A percentile compares a stretch with the other conserved stretches of the same genome.
Evolutionary conservation across 2,888 invertebrate species (phyloP).

Genomic region (Dasysyrphus tricinctus): DNA sequence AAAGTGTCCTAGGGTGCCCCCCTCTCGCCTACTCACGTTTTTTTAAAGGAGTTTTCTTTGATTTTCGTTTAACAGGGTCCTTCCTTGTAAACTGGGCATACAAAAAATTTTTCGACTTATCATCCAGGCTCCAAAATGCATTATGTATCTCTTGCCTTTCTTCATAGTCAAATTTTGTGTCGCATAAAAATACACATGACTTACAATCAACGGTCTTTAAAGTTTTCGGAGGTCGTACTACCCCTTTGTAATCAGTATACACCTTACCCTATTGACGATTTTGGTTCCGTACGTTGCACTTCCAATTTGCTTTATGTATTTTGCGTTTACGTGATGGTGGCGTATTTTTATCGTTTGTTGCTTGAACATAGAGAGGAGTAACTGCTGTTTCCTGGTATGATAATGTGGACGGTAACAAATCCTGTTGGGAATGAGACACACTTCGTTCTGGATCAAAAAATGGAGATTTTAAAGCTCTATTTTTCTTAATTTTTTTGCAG

Average conservation of each 20-base stretch:
- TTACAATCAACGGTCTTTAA: no score
- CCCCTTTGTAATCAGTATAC: constrained; percentile 40
- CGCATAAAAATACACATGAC: constrained; percentile 44
- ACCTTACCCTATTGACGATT: constrained; percentile 41
- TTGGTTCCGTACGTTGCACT: constrained; percentile 37
- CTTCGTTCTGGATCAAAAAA: no score
- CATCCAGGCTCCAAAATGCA: no score
- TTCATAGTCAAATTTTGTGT: constrained; percentile 24
- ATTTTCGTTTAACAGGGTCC: constrained; percentile 34
- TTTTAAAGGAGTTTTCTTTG: constrained; percentile 37
- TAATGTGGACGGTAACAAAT: no score
- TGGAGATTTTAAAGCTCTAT: no score
- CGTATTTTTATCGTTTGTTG: constrained; percentile 32
- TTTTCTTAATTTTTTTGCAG: constrained; percentile 26
- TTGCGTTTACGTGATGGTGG: constrained; percentile 32
- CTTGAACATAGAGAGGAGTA: no score
- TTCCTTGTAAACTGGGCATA: constrained; percentile 47
- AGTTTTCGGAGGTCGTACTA: no score
- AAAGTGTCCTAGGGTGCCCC: no score
- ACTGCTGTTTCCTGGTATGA: no score
- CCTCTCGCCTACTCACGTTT: no score
- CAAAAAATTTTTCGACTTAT: constrained; percentile 29
- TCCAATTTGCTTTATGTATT: constrained; percentile 42
- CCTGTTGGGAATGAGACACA: no score
- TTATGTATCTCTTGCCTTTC: constrained; percentile 38